phyloP scores from a whole-genome alignment of 2,888 invertebrate genomes.

The Torymus texanus region DNA sequence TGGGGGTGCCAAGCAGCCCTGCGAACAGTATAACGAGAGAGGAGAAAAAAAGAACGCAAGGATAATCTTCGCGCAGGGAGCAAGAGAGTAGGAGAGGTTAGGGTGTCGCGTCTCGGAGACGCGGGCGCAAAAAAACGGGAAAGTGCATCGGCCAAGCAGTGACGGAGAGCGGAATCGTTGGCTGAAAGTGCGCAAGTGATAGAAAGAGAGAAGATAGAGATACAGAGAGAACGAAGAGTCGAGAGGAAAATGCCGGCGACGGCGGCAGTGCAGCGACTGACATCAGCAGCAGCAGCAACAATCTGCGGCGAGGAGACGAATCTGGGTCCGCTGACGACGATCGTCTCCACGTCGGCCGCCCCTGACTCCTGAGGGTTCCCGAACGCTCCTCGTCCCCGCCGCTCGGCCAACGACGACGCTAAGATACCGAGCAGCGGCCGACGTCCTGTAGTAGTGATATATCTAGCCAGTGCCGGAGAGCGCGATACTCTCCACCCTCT shows the following conservation, averaged over 20 bases:
- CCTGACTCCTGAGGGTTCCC: conserved; percentile 47
- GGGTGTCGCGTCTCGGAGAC: not conserved
- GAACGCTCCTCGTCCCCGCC: not conserved
- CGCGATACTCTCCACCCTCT: no score
- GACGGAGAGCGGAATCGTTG: not conserved
- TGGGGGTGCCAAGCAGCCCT: no score
- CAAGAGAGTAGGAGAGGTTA: not conserved
- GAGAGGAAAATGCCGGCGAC: conserved; percentile 47
- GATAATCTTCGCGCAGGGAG: not conserved
- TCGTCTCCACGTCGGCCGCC: conserved; percentile 32
- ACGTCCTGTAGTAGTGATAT: no score
- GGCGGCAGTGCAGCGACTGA: conserved; percentile 47
- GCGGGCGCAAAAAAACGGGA: conserved; percentile 50
- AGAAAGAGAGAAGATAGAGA: not conserved
- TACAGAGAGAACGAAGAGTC: not conserved
- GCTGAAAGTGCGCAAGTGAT: not conserved
- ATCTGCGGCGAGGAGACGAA: conserved; percentile 42
- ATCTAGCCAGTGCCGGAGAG: no score
- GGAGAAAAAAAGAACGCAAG: no score
- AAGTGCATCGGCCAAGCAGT: conserved; percentile 10
- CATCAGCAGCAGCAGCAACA: not conserved
- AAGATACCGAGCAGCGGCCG: no score
- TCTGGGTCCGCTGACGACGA: conserved; percentile 27
- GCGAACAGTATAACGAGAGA: no score
- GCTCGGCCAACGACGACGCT: not conserved